Base-by-base conservation (phyloP, 1,140 invertebrate species). In the Philotrypesis tridentata region DNA sequence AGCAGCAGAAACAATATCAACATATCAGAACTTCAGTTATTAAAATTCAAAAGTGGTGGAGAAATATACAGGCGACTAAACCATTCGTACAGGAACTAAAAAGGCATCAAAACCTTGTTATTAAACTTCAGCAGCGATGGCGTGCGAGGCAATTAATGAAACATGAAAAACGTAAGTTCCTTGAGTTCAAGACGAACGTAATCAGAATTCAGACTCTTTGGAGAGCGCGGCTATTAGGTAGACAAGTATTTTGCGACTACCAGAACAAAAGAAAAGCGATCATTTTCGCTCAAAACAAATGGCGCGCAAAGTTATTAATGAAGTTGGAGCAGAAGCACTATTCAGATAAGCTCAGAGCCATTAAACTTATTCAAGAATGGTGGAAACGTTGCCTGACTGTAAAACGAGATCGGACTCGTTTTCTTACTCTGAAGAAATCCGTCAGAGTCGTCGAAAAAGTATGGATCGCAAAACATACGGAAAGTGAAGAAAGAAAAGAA, bases 41-140 rank as follows among this genome's bases (percentile, higher is more conserved):
- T 25, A 82, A 74, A 21, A 83, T 93, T 63, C 92, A 93, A 91
- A 86, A 89, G 83, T 88, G 89, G 74, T 94, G 93, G 85, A 93
- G 92, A 79, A 90, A 82, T 11, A 27, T 84, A 21, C 78, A 87
- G 25, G 84, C 82, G 0, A 86, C 74, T 0, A 82, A 17, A 63
- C 82, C 84, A 0, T 87, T 80, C 48, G 76, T 89, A 2, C 9
- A 82, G 5, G 68, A 87, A 2, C 82, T 87, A 17, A 48, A 74
- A 8, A 80, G 11, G 5, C 85, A 84, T 25, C 75, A 77, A 12
- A 80, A 83, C 3, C 87, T 90, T 2, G 85, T 85, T n/a, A 73
- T 90, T 5, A 85, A 84, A 29, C 88, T 94, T 63, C 93, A 94
- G 83, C 88, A 83, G 14, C 87, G 86, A 65, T 92, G 92, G 84